Evolutionary conservation across 2,113 vertebrate genomes (phyloP), one percentile per base, ranked within the genome.

Genomic region (Bubo bubo): DNA sequence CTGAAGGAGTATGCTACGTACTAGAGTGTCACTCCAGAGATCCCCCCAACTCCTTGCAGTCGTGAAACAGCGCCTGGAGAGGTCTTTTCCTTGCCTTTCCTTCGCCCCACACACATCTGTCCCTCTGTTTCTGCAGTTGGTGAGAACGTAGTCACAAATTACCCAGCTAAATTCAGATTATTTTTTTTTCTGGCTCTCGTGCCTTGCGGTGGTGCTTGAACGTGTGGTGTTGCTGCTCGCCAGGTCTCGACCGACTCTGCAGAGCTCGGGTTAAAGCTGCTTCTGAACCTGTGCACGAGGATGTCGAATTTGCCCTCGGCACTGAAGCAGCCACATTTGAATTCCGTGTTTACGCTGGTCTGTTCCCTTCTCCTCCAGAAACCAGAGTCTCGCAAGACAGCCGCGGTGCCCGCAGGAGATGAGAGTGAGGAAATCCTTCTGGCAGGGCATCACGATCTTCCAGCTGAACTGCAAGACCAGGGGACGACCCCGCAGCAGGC

Each of bases 381-480:
- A 80, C 32, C 91, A 28, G 81, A 71, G 26, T 79, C 86, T 79
- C 71, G 37, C 14, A 8, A 13, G 10, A 55, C 32, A 13, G 39
- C 55, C 16, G 1, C 49, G 4, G 34, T 22, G 24, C 50, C 75
- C 2, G 1, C 20, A 22, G 73, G 66, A 45, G 86, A 81, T 5
- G 89, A 64, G 50, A 56, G 37, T 4, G 92, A 97, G 83, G 97
- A 97, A 19, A 89, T 96, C 84, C 88, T 87, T 53, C 91, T 98
- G n/a, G 75, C 8, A 6, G 96, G 97, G 86, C 97, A 96, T 66
- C 98, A 98, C 2, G 97, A 98, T 71, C 98, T 97, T 20, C 98
- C 98, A 47, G 94, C 98, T 30, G 96, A 98, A 76, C 93, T 98
- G 63, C 98, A 98, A 45, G 94, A 93, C 70, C 97, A 94, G 45